A percentile compares a stretch with the other conserved stretches of the same genome.
phyloP scores from a whole-genome alignment of 2,888 invertebrate genomes.

The Chalcosyrphus nemorum region DNA sequence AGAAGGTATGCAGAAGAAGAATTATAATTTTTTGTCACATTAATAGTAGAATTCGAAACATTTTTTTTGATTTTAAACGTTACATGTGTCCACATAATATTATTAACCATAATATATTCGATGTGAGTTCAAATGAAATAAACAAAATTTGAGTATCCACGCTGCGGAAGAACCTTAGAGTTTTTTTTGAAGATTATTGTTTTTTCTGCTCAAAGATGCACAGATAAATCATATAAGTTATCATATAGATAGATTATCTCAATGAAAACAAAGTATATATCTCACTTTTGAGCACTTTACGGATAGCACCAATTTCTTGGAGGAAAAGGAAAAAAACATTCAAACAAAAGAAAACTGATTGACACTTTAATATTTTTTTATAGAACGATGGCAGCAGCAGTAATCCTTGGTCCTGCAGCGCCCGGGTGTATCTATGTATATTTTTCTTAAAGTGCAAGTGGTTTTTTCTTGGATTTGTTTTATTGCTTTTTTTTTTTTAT shows the following conservation, averaged over 20 bases:
- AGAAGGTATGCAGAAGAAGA: not conserved
- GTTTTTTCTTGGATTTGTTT: conserved; percentile 7
- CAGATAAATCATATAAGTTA: conserved; percentile 13
- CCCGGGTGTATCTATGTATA: conserved; percentile 13
- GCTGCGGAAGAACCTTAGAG: conserved; percentile 40
- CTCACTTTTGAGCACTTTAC: conserved; percentile 5
- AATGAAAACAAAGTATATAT: not conserved
- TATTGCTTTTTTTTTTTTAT: not conserved
- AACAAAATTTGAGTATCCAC: not conserved
- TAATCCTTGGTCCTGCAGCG: conserved; percentile 54
- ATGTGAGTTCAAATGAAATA: not conserved
- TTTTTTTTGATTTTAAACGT: conserved; percentile 44
- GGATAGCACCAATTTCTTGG: conserved; percentile 21
- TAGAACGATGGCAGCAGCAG: conserved; percentile 11
- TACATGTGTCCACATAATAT: conserved; percentile 63
- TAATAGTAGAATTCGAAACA: conserved; percentile 55
- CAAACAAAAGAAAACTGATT: not conserved
- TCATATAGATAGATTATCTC: not conserved
- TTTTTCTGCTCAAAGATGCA: conserved; percentile 18
- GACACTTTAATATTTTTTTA: conserved; percentile 1
- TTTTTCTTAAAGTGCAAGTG: conserved; percentile 18
- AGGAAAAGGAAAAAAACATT: not conserved
- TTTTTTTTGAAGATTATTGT: conserved; percentile 17
- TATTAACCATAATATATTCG: conserved; percentile 61
- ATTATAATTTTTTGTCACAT: conserved; percentile 63